Percentiles rank a stretch among this genome's conserved stretches.
Conservation (phyloP, 35 echinoderm and acorn worm genomes). For the Stichopus chloronotus region DNA sequence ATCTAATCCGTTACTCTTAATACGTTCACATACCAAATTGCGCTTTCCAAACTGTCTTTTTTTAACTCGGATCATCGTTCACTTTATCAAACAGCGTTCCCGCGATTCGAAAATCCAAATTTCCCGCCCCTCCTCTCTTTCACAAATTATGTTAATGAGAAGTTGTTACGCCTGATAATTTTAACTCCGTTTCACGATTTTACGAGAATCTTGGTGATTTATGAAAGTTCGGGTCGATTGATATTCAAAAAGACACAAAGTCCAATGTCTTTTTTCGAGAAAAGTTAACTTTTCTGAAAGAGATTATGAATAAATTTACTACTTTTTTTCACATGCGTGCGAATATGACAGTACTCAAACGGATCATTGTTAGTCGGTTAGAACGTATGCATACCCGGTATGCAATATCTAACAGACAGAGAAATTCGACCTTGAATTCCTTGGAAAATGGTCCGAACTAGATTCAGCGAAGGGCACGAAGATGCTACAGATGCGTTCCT, state of each 20-base stretch:
- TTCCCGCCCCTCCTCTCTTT: conserved; percentile 22
- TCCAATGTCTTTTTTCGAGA: not conserved
- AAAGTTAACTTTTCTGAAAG: not conserved
- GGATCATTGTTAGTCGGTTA: not conserved
- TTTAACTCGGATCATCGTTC: too few relatives aligned
- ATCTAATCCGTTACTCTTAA: too few relatives aligned
- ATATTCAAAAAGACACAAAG: not conserved
- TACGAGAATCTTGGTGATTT: too few relatives aligned
- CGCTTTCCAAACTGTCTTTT: too few relatives aligned
- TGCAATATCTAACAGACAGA: too few relatives aligned
- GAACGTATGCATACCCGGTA: not conserved
- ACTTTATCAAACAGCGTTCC: not conserved
- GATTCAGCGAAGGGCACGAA: conserved; percentile 21
- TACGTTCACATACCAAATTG: too few relatives aligned
- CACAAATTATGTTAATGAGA: conserved; percentile 48
- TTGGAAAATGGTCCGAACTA: conserved; percentile 42
- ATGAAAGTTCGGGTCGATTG: not conserved
- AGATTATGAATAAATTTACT: not conserved
- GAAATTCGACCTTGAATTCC: not conserved
- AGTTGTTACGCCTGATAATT: not conserved
- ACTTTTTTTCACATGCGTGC: conserved; percentile 4
- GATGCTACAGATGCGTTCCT: conserved; percentile 34
- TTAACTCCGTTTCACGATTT: too few relatives aligned
- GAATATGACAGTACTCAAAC: conserved; percentile 5
- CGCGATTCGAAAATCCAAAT: conserved; percentile 38